Base-by-base conservation (phyloP, 2,113 vertebrate genomes). In the Perca flavescens region DNA sequence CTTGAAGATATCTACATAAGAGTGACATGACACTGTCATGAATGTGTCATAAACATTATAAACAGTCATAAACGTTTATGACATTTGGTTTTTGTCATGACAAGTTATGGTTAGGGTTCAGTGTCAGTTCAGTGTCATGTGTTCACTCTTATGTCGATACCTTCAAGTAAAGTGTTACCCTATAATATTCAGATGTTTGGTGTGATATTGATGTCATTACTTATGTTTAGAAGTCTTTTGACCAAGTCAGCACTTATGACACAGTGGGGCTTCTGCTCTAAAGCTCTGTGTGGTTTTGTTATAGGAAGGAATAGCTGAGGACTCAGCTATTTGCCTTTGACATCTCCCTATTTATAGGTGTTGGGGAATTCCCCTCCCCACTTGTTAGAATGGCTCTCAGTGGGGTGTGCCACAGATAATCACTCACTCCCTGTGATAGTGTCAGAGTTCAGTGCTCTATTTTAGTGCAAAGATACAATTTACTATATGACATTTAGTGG, bases 361-460 rank as follows among this genome's bases (percentile, higher is more conserved):
- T 40, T 70, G 83, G 53, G 22, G 60, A 74, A 82, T 85, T 90
- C 61, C 56, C 21, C 43, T 4, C 17, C 74, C 80, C 80, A 65
- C 84, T 70, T 90, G 84, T 85, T 72, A 77, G 60, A 88, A 70
- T 74, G 47, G 50, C 77, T 72, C 43, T 62, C 13, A 17, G 74
- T 34, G 79, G 68, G 82, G 75, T 82, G 77, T 82, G 82, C 63
- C 76, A 2, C 54, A 57, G 47, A 84, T 76, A 36, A 77, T 83
- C 54, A 14, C 61, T 77, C 85, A 11, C 53, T 74, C 53, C 6
- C 52, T 69, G 57, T 69, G 70, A 79, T 76, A 4, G 61, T 77
- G 71, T 78, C 76, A 75, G 16, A 71, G 65, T 52, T 78, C 54
- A 65, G 21, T n/a, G 73, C 28, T 62, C 58, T 71, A 47, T 87